Evolutionary conservation across 2,888 invertebrate species (phyloP), one percentile per base, ranked within the genome.

Genomic region (Axea sp.): DNA sequence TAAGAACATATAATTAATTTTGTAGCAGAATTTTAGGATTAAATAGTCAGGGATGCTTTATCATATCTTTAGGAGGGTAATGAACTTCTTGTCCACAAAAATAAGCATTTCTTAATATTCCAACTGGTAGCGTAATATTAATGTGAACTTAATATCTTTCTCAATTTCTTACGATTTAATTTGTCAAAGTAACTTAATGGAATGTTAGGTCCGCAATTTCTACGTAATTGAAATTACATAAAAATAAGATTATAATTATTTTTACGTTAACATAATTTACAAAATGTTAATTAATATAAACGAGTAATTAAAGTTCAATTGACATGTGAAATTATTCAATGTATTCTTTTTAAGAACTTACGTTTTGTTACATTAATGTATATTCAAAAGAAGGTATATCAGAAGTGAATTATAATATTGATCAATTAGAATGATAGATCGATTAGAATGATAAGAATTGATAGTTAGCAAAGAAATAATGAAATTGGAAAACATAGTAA

Each of bases 121-220:
- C 22, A 37, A 47, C 47, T 37, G 69, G 26, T 30, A 47, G 22
- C 45, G 41, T 62, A 37, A 31, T 15, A 60, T 60, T 51, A 60
- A 30, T 15, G 26, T 37, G 30, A n/a, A 33, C 51, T 51, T 69
- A 26, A 60, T 60, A 60, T 53, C 51, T 71, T 64, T 45, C 62
- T 55, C 49, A 64, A 64, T 71, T 55, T 47, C 41, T 35, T 12
- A 19, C 30, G 22, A 60, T 60, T 60, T 31, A 60, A 60, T 51
- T 69, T 69, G 51, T 45, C 41, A 35, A 43, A 53, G 69, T 19
- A 22, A 37, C 53, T 69, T 60, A 37, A 69, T 69, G 45, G 45
- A 51, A 68, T 49, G 49, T 51, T 30, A 30, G 47, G 22, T 33
- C 51, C n/a, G 59, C 51, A 59, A 68, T 68, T 68, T 51, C 35